These are phyloP conservation scores for Acarapis woodi DNA, from an alignment of 1,140 invertebrate genomes.

Conservation along the genomic window DNA sequence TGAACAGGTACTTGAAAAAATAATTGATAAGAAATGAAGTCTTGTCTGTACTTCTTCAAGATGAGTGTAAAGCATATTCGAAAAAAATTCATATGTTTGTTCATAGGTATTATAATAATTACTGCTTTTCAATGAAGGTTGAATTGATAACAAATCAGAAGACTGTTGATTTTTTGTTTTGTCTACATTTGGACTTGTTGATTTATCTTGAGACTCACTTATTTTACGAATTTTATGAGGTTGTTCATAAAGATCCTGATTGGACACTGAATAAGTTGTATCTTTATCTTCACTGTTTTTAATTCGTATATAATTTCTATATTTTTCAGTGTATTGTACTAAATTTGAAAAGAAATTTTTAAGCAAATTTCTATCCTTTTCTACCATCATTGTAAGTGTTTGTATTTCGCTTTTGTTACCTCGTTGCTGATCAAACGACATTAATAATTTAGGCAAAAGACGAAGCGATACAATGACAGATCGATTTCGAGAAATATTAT, in stretches of 20 bases:
- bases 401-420: conserved; percentile 19
- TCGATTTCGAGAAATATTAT: conserved; percentile 56
- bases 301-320: background rate
- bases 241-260: background rate
- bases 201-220: no score
- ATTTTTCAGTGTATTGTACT: conserved; percentile 18
- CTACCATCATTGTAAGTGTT: conserved; percentile 35
- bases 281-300: no score
- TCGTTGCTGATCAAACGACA: conserved; percentile 61
- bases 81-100: background rate
- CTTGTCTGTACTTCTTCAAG: conserved; percentile 65
- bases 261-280: no score
- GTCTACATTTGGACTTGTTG: no score
- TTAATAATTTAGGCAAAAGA: conserved; percentile 57
- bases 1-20: conserved; percentile 63
- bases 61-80: conserved; percentile 45
- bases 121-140: background rate
- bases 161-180: no score
- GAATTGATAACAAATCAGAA: background rate
- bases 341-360: conserved; percentile 60
- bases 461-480: conserved; percentile 63
- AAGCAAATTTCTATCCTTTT: conserved; percentile 66
- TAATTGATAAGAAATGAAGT: conserved; percentile 60
- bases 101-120: background rate
- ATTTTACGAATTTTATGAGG: background rate